Evolutionary conservation across 2,113 vertebrate genomes (phyloP).

Genomic region (Pantherophis guttatus): DNA sequence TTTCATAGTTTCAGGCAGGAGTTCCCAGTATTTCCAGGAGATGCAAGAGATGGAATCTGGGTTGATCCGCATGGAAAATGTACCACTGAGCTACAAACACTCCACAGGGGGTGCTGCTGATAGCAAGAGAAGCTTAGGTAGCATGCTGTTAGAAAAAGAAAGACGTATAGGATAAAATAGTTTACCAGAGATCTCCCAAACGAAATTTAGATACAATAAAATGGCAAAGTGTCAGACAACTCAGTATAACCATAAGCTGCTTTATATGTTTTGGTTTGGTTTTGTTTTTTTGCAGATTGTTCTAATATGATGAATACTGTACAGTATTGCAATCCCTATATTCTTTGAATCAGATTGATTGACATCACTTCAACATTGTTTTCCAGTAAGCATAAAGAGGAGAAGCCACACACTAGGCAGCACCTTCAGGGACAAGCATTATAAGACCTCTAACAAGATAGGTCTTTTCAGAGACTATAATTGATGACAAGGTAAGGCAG

Average conservation of each 20-base stretch:
- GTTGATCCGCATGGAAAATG: background rate
- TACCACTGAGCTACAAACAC: background rate
- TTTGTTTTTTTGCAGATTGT: background rate
- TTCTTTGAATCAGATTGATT: constrained; percentile 58
- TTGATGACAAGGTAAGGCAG: constrained; percentile 77
- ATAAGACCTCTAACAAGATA: constrained; percentile 72
- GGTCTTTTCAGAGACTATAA: constrained; percentile 73
- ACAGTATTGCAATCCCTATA: constrained; percentile 45
- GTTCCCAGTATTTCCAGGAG: background rate
- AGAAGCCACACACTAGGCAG: constrained; percentile 61
- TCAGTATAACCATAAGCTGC: constrained; percentile 26
- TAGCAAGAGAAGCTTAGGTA: background rate
- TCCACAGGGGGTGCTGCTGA: background rate
- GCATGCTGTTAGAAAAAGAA: background rate
- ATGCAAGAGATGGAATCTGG: background rate
- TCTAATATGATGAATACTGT: constrained; percentile 60
- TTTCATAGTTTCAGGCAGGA: background rate
- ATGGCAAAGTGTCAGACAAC: background rate
- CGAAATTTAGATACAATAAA: background rate
- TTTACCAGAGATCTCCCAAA: background rate
- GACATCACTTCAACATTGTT: constrained; percentile 69
- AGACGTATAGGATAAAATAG: background rate
- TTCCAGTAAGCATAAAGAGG: constrained; percentile 65
- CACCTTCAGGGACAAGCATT: constrained; percentile 67
- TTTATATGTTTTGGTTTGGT: constrained; percentile 18